phyloP scores from a whole-genome alignment of 2,888 invertebrate species.

The Trissolcus brochymenae region DNA sequence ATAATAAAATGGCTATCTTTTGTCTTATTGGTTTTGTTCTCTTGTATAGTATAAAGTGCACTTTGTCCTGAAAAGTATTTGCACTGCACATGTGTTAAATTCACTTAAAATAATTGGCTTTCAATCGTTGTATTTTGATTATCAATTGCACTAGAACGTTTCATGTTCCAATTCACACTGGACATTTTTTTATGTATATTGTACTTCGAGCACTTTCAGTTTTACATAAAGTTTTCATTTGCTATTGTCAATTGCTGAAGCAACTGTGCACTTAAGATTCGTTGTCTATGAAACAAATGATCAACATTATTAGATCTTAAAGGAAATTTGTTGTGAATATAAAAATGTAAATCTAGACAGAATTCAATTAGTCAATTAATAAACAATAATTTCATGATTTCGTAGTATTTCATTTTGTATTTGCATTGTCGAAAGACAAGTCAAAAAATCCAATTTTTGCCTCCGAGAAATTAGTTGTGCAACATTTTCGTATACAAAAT shows the following conservation, averaged over 20 bases:
- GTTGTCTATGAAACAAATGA: no score
- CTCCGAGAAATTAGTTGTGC: conserved; percentile 18
- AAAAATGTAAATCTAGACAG: not conserved
- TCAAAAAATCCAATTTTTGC: conserved; percentile 49
- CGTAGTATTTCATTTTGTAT: no score
- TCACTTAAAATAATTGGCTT: not conserved
- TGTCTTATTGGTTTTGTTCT: conserved; percentile 8
- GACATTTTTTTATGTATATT: not conserved
- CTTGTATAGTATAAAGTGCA: conserved; percentile 38
- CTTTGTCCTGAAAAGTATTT: conserved; percentile 35
- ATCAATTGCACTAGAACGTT: conserved; percentile 18
- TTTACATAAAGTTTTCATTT: no score
- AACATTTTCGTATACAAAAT: conserved; percentile 25
- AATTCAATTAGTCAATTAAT: no score
- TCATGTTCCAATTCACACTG: conserved; percentile 14
- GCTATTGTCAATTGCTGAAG: no score
- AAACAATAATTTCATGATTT: no score
- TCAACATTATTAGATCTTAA: no score
- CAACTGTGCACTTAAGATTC: no score
- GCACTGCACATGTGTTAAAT: conserved; percentile 34
- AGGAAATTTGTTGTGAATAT: no score
- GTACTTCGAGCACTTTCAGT: not conserved
- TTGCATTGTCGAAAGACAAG: not conserved
- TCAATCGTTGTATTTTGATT: conserved; percentile 5
- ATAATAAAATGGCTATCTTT: conserved; percentile 14